A percentile compares a stretch with the other conserved stretches of the same genome.
phyloP scores from a whole-genome alignment of 1,140 invertebrate genomes.

The Drosophila pseudoobscura region DNA sequence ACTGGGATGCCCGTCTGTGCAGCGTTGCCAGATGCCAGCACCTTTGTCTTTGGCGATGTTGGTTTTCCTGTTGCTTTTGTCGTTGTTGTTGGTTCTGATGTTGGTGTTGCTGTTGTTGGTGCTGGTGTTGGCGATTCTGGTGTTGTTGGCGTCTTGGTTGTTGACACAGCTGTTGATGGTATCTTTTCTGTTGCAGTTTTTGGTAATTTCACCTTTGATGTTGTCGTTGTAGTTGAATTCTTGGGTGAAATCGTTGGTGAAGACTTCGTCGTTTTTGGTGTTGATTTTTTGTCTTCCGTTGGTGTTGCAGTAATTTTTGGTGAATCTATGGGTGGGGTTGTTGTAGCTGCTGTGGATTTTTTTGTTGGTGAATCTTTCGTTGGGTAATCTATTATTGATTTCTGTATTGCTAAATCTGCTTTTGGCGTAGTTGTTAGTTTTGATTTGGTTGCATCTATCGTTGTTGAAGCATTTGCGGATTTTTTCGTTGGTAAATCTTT shows the following conservation, averaged over 20 bases:
- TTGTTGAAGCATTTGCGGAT: background rate
- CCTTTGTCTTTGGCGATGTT: slow-evolving; percentile 10
- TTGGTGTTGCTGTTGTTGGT: slow-evolving; percentile 9
- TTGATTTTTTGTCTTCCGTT: slow-evolving; percentile 2
- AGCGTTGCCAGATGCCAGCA: slow-evolving; percentile 45
- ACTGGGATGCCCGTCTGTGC: slow-evolving; percentile 5
- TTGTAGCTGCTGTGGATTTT: background rate
- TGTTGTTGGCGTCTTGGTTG: slow-evolving; percentile 10
- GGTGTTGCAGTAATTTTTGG: slow-evolving; percentile 1
- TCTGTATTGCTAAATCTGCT: background rate
- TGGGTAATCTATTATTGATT: background rate
- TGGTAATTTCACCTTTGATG: no score
- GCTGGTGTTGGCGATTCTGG: slow-evolving; percentile 15
- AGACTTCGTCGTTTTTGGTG: slow-evolving; percentile 3
- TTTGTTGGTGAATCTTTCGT: slow-evolving; percentile 1
- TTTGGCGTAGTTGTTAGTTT: background rate
- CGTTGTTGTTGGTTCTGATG: slow-evolving; percentile 2
- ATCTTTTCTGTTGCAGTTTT: no score
- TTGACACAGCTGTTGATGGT: no score
- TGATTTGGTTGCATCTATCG: slow-evolving; percentile 6
- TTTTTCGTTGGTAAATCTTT: background rate
- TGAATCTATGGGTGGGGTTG: background rate
- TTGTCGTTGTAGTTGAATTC: background rate
- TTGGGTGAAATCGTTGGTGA: background rate
- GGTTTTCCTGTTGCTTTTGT: slow-evolving; percentile 23